Percentiles rank a stretch among this genome's conserved stretches.
These are phyloP conservation scores for Neodon shergylaensis DNA, from an alignment of 2,113 vertebrate genomes.

Conservation along the genomic window DNA sequence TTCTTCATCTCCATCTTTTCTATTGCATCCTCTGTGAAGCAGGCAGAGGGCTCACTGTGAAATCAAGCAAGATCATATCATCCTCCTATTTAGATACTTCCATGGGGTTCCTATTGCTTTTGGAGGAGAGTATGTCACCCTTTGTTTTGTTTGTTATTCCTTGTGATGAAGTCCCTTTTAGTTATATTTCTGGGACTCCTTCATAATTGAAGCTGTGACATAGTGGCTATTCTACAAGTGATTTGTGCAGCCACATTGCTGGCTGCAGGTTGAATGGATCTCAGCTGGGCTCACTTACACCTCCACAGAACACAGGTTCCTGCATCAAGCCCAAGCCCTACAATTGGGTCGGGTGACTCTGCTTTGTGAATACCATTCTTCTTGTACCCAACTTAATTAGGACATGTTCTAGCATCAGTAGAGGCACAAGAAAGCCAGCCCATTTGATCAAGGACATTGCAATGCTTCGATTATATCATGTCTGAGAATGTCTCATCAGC, in stretches of 20 bases:
- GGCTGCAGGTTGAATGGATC: background rate
- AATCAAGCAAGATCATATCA: background rate
- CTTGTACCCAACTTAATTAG: background rate
- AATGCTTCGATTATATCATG: background rate
- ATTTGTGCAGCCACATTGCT: too few species aligned
- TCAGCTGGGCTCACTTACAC: background rate
- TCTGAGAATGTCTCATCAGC: background rate
- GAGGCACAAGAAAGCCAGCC: background rate
- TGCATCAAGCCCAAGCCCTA: background rate
- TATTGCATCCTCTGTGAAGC: background rate
- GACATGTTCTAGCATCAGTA: background rate
- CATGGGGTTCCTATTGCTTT: background rate
- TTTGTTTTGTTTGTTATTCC: background rate
- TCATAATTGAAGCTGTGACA: background rate
- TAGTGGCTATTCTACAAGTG: background rate
- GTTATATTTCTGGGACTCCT: background rate
- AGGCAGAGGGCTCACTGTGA: background rate
- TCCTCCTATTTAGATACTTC: background rate
- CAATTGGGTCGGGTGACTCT: background rate
- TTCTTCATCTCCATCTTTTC: background rate
- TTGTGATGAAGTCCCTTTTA: background rate
- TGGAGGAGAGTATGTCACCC: background rate
- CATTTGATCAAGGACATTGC: background rate
- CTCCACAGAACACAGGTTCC: background rate
- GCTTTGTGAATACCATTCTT: too few species aligned